Evolutionary conservation across 2,888 invertebrate genomes (phyloP).

Genomic region (Cordylochernes scorpioides): DNA sequence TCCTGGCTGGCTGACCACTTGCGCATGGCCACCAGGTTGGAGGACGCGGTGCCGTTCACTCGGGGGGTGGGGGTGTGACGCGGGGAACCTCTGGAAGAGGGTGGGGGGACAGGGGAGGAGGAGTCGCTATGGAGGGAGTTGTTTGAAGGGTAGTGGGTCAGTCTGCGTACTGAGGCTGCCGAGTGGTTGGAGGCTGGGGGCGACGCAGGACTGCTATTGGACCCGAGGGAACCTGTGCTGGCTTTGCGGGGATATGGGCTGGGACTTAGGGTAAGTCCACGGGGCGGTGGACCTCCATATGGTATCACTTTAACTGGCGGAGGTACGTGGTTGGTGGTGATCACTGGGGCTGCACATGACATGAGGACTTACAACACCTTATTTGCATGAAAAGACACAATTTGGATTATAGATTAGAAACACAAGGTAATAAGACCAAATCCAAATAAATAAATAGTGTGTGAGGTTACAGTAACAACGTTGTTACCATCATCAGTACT

Average conservation of each 20-base stretch:
- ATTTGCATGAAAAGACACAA: too few relatives aligned
- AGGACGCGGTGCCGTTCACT: conserved; percentile 11
- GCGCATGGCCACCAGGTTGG: conserved; percentile 13
- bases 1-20: conserved; percentile 15
- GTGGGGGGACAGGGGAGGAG: conserved; percentile 55
- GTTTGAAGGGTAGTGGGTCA: conserved; percentile 50
- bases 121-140: conserved; percentile 48
- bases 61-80: conserved; percentile 18
- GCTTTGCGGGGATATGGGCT: conserved; percentile 8
- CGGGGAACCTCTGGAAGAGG: conserved; percentile 20
- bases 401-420: too few relatives aligned
- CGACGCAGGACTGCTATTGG: conserved; percentile 5
- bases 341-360: conserved; percentile 7
- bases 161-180: conserved; percentile 3
- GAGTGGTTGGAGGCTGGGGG: conserved; percentile 4
- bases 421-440: too few relatives aligned
- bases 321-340: conserved; percentile 8
- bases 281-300: conserved; percentile 4
- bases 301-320: conserved; percentile 5
- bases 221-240: conserved; percentile 5
- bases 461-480: too few relatives aligned
- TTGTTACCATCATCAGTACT: too few relatives aligned
- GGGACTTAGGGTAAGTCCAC: conserved; percentile 7
- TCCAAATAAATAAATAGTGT: too few relatives aligned
- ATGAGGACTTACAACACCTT: conserved; percentile 1